Evolutionary conservation across 2,797 vertebrate genomes (phyloP).

Genomic region (Sebastes oblongus): DNA sequence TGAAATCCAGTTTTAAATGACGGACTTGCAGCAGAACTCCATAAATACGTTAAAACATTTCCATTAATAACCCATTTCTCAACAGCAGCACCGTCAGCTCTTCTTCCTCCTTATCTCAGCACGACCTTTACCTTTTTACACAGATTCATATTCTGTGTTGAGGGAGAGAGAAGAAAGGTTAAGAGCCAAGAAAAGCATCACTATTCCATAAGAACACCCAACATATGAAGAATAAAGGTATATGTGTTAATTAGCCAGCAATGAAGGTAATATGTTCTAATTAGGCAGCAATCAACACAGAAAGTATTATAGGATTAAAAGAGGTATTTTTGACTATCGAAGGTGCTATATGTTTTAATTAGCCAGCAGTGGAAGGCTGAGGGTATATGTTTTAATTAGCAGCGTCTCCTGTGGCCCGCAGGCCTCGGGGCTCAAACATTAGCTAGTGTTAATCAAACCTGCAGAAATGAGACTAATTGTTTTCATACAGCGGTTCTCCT

Average conservation of each 20-base stretch:
- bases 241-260: conserved; percentile 70
- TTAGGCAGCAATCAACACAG: conserved; percentile 67
- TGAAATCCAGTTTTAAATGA: background rate
- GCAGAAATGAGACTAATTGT: conserved; percentile 79
- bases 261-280: conserved; percentile 68
- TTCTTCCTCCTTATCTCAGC: background rate
- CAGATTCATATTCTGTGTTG: background rate
- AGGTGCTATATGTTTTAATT: conserved; percentile 78
- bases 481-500: conserved; percentile 60
- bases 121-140: background rate
- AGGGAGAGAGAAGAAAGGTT: background rate
- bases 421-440: conserved; percentile 62
- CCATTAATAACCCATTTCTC: background rate
- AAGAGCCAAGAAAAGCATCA: conserved; percentile 4
- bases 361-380: conserved; percentile 53
- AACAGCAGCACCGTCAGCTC: background rate
- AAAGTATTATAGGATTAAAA: conserved; percentile 65
- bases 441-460: conserved; percentile 77
- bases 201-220: conserved; percentile 15
- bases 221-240: conserved; percentile 34
- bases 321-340: conserved; percentile 69
- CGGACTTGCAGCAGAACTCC: background rate
- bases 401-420: conserved; percentile 59
- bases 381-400: conserved; percentile 80
- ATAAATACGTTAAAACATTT: background rate